A percentile compares a stretch with the other conserved stretches of the same genome.
Evolutionary conservation across 2,113 vertebrate genomes (phyloP).

Genomic region (Strigops habroptila): DNA sequence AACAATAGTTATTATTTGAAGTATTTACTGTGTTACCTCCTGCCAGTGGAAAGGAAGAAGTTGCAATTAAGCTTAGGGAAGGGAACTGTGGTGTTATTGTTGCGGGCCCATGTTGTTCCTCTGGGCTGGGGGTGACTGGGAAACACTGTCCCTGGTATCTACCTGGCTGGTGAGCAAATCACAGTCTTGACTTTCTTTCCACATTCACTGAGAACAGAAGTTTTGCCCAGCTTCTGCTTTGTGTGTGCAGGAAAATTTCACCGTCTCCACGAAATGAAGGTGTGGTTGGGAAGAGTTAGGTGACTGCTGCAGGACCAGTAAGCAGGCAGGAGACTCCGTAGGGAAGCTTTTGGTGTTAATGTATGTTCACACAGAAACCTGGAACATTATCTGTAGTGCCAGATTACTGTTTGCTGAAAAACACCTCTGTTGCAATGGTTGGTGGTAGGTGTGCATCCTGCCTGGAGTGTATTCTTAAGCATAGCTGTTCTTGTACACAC

Average conservation of each 20-base stretch:
- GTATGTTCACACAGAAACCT: background rate
- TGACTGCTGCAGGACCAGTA: background rate
- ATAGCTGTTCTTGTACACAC: rapidly evolving
- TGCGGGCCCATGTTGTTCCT: background rate
- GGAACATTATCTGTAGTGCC: background rate
- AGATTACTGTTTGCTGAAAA: background rate
- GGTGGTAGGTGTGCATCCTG: background rate
- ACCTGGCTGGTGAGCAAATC: rapidly evolving
- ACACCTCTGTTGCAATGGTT: rapidly evolving
- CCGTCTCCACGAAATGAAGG: background rate
- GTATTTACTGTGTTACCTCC: background rate
- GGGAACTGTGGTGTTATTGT: background rate
- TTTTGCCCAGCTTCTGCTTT: background rate
- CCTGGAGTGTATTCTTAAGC: rapidly evolving
- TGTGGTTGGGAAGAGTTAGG: background rate
- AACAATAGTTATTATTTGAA: background rate
- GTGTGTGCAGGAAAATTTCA: rapidly evolving
- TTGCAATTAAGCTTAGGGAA: background rate
- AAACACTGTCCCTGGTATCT: background rate
- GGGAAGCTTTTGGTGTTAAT: background rate
- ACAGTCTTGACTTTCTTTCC: background rate
- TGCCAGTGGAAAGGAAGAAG: background rate
- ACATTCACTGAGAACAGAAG: too few relatives aligned
- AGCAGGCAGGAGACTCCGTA: background rate
- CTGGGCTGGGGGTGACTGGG: background rate